Evolutionary conservation across 2,888 invertebrate genomes (phyloP), one percentile per base, ranked within the genome.

Genomic region (Lasioglossum calceatum): DNA sequence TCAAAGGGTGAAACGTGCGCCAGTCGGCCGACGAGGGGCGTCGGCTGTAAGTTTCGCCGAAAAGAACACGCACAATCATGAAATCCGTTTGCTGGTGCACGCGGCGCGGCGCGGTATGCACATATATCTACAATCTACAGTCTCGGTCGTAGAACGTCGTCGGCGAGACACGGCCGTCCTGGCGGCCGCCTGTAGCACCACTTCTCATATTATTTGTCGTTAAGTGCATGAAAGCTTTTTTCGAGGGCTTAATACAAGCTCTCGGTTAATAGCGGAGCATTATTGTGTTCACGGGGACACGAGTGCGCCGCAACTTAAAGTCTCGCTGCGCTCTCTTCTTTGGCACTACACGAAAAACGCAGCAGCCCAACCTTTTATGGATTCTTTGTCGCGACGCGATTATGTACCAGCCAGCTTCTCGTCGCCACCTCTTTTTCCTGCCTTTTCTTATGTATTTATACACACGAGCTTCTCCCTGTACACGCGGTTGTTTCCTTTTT

Each of bases 211-310:
- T 92, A 93, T 93, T 93, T 92, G 91, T 89, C 88, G 90, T 90
- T 89, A 92, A 94, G 94, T 94, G 93, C 92, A 92, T 94, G 91
- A 94, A 94, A 94, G 94, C 94, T 94, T 93, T 93, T 93, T 93
- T 94, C 91, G 89, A 94, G 94, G 92, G 93, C 90, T 93, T 93
- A 93, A 94, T 93, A 93, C 93, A 91, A 91, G 91, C 89, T 89
- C 85, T 87, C 86, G 88, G 89, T 88, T 91, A 92, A 91, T 92
- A 92, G 93, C 93, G 82, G 88, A 87, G 89, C 88, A 90, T 91
- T 92, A 93, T 93, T 92, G 93, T 92, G 85, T 84, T 88, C 87
- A 84, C 80, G 78, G 70, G 77, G 39, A 85, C 80, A 82, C 81
- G 81, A 88, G 86, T 87, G 82, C 78, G 86, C 70, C 82, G 76